Percentiles rank a stretch among this genome's conserved stretches.
Conservation (phyloP, 1,140 invertebrate genomes). For the Drosophila novamexicana region DNA sequence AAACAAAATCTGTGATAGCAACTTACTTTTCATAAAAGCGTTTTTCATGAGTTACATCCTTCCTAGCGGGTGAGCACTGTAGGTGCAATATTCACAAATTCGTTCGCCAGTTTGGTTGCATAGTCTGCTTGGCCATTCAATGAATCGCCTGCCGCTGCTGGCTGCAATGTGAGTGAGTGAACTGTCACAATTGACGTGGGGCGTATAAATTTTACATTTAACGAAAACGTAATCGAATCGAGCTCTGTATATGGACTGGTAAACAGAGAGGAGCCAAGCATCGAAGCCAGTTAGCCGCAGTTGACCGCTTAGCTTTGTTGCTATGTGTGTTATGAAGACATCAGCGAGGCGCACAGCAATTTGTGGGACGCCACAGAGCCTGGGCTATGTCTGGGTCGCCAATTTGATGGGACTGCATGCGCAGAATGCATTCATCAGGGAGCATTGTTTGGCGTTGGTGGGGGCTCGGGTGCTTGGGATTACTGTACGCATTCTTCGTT, state of each 20-base stretch:
- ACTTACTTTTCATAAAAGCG: not conserved
- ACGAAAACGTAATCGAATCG: constrained; percentile 83
- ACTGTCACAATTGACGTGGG: constrained; percentile 82
- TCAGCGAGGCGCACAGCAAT: constrained; percentile 77
- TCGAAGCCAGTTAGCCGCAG: constrained; percentile 24
- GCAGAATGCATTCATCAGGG: constrained; percentile 73
- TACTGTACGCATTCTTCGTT: constrained; percentile 61
- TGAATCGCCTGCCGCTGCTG: constrained; percentile 41
- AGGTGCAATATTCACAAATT: constrained; percentile 63
- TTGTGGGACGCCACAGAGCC: constrained; percentile 73
- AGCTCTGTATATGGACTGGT: constrained; percentile 73
- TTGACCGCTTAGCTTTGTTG: constrained; percentile 38
- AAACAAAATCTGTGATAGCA: too few relatives aligned
- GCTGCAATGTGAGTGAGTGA: constrained; percentile 74
- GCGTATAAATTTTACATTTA: constrained; percentile 83
- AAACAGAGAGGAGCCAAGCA: constrained; percentile 11
- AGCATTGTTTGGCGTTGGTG: constrained; percentile 71
- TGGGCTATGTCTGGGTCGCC: constrained; percentile 39
- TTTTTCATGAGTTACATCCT: not conserved
- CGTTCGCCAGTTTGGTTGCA: constrained; percentile 49
- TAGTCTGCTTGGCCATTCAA: constrained; percentile 53
- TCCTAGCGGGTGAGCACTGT: constrained; percentile 44
- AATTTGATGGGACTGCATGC: constrained; percentile 67
- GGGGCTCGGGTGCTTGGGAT: constrained; percentile 21
- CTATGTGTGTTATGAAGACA: constrained; percentile 69